Conservation (phyloP, 2,113 vertebrate genomes). For the Sialia sialis region DNA sequence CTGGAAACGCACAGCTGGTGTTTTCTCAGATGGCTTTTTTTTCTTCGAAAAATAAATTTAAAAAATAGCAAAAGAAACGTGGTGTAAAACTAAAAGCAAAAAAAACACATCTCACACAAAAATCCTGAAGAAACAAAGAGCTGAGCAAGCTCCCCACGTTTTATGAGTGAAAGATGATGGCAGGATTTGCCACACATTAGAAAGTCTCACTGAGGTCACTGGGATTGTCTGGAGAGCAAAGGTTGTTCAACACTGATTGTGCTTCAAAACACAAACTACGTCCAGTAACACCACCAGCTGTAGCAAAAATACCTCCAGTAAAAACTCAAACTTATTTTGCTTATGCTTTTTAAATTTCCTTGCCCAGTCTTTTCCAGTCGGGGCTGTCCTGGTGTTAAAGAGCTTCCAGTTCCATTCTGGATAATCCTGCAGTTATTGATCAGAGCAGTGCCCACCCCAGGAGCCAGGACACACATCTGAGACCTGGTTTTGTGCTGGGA, state of each 20-base stretch:
- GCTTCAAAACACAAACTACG: background rate
- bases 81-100: background rate
- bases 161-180: background rate
- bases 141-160: background rate
- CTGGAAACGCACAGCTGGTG: background rate
- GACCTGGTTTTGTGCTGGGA: background rate
- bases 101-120: background rate
- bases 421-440: conserved; percentile 56
- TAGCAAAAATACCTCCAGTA: background rate
- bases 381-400: conserved; percentile 17
- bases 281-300: background rate
- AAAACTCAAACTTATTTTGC: background rate
- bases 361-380: background rate
- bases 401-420: conserved; percentile 49
- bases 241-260: background rate
- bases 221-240: background rate
- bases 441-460: background rate
- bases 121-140: background rate
- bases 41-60: background rate
- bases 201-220: background rate
- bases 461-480: background rate
- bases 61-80: background rate
- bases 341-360: background rate
- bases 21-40: background rate
- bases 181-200: background rate